Evolutionary conservation across 2,113 vertebrate species (phyloP).

Genomic region (Willisornis vidua): DNA sequence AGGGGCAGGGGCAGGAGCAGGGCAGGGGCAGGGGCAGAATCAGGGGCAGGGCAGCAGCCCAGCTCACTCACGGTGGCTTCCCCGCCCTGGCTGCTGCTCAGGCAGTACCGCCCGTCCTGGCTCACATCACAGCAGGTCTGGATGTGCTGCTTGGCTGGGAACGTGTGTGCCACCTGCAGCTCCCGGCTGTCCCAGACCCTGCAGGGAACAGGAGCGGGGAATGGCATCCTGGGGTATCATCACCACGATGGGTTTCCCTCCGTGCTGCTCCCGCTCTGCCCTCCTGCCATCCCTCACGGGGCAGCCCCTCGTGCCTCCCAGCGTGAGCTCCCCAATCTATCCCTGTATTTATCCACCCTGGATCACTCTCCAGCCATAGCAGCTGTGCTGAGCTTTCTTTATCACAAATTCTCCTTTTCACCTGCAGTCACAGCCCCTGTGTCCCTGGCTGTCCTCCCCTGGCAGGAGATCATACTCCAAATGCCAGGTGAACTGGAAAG

Average conservation of each 20-base stretch:
- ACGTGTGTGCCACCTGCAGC: conserved; percentile 87
- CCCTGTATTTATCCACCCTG: not conserved
- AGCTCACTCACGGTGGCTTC: conserved; percentile 87
- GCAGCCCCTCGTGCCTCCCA: not conserved
- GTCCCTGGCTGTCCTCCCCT: not conserved
- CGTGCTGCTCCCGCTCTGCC: accelerated
- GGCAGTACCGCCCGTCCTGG: conserved; percentile 79
- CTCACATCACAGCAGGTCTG: conserved; percentile 93
- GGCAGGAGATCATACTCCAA: not conserved
- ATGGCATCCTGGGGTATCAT: accelerated
- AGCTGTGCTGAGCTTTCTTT: not conserved
- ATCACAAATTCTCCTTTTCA: not conserved
- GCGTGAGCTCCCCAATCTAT: not conserved
- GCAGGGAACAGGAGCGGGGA: not conserved
- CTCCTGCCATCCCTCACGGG: not conserved
- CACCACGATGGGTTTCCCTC: accelerated
- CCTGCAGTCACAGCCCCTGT: accelerated
- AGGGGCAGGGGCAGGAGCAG: too few species aligned
- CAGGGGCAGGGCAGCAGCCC: not conserved
- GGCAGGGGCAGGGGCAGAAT: too few species aligned
- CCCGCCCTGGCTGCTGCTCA: conserved; percentile 91
- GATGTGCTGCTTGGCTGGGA: conserved; percentile 90
- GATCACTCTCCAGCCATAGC: not conserved
- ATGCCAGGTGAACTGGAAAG: not conserved
- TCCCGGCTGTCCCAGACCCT: conserved; percentile 93